phyloP scores from a whole-genome alignment of 2,888 invertebrate genomes.

The Fragum whitleyi region DNA sequence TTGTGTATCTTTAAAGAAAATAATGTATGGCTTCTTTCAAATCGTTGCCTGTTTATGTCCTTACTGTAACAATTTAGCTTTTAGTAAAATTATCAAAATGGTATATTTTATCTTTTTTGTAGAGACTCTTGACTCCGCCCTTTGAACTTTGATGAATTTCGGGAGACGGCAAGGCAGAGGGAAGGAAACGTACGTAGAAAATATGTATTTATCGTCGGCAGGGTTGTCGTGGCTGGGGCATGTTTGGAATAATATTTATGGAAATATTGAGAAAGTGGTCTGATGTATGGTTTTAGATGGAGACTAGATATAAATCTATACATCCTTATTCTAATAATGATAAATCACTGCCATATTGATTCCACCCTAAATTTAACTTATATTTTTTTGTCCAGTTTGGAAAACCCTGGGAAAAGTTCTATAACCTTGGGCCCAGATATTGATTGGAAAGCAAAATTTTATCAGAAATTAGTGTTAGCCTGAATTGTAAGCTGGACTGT shows the following conservation, averaged over 20 bases:
- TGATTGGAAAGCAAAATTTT: too few species aligned
- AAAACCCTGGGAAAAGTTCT: too few species aligned
- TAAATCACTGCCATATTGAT: constrained; percentile 34
- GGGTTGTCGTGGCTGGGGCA: constrained; percentile 36
- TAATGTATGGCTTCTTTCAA: constrained; percentile 50
- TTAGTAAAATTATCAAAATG: constrained; percentile 66
- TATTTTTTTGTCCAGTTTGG: too few species aligned
- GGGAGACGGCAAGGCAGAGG: constrained; percentile 12
- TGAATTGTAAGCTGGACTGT: too few species aligned
- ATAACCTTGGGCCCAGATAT: too few species aligned
- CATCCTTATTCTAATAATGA: constrained; percentile 55
- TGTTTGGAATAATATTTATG: constrained; percentile 42
- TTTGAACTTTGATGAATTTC: constrained; percentile 37
- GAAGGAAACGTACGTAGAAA: constrained; percentile 26
- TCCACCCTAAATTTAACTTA: neutral
- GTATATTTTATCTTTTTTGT: constrained; percentile 45
- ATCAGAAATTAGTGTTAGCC: too few species aligned
- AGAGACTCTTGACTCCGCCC: constrained; percentile 37
- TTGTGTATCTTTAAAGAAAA: constrained; percentile 47
- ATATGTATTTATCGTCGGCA: constrained; percentile 51
- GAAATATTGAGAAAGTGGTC: constrained; percentile 52
- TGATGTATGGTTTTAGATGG: constrained; percentile 53
- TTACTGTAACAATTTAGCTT: constrained; percentile 60
- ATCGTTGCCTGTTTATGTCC: constrained; percentile 38
- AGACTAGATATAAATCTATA: constrained; percentile 57